Evolutionary conservation across 2,113 vertebrate species (phyloP).

Genomic region (Siniperca knerii): DNA sequence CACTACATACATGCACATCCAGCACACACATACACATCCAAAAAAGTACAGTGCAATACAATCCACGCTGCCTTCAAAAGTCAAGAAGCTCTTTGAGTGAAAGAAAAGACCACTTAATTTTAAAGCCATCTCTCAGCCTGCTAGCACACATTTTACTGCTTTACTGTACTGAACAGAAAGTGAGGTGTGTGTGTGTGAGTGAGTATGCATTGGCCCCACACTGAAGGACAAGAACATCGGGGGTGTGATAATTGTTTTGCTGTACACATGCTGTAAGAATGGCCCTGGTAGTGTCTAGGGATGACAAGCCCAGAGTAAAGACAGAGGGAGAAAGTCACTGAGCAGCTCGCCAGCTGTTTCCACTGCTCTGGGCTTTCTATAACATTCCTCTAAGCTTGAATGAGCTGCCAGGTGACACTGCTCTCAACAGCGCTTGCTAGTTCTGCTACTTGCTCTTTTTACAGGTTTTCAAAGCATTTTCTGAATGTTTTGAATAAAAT

Average conservation of each 20-base stretch:
- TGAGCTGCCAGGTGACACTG: slow-evolving; percentile 74
- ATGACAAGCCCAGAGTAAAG: slow-evolving; percentile 45
- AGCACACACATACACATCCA: slow-evolving; percentile 19
- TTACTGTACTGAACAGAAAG: slow-evolving; percentile 48
- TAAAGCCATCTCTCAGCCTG: slow-evolving; percentile 47
- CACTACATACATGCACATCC: background rate
- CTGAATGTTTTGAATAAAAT: slow-evolving; percentile 31
- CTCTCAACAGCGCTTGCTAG: slow-evolving; percentile 33
- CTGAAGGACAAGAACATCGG: slow-evolving; percentile 61
- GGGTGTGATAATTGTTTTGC: slow-evolving; percentile 62
- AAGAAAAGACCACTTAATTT: slow-evolving; percentile 51
- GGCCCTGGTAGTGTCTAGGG: slow-evolving; percentile 66
- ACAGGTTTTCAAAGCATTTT: slow-evolving; percentile 18
- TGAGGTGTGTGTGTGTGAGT: slow-evolving; percentile 6
- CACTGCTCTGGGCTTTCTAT: slow-evolving; percentile 67
- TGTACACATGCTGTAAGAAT: slow-evolving; percentile 64
- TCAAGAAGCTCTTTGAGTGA: slow-evolving; percentile 57
- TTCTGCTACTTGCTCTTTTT: slow-evolving; percentile 28
- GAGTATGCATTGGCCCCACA: slow-evolving; percentile 24
- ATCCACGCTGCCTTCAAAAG: slow-evolving; percentile 53
- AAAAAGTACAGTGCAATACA: slow-evolving; percentile 16
- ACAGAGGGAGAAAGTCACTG: slow-evolving; percentile 65
- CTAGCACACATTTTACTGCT: slow-evolving; percentile 31
- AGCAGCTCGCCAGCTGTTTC: slow-evolving; percentile 71
- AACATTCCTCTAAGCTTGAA: slow-evolving; percentile 73